phyloP scores from a whole-genome alignment of 1,140 invertebrate genomes.

The Papilio dardanus region DNA sequence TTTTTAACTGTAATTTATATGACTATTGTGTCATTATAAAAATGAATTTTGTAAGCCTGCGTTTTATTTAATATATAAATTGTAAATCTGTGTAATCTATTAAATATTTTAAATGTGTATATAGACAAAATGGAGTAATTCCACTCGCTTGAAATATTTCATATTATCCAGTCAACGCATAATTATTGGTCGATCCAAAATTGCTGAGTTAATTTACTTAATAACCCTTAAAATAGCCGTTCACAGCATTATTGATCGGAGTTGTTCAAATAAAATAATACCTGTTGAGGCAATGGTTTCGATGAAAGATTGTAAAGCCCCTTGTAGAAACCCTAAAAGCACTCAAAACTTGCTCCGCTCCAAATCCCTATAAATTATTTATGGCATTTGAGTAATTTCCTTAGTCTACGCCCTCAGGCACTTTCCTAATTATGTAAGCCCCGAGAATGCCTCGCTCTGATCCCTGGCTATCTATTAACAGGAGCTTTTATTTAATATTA shows the following conservation, averaged over 20 bases:
- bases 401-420: slow-evolving; percentile 56
- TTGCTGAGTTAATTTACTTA: neutral
- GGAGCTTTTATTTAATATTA: slow-evolving; percentile 44
- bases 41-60: neutral
- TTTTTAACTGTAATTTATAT: neutral
- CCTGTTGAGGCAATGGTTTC: slow-evolving; percentile 34
- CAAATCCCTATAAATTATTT: slow-evolving; percentile 77
- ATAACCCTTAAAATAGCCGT: neutral
- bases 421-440: slow-evolving; percentile 70
- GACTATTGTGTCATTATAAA: neutral
- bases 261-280: slow-evolving; percentile 35
- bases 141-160: neutral
- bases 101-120: neutral
- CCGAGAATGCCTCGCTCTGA: slow-evolving; percentile 56
- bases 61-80: no score
- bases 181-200: neutral
- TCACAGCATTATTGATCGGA: neutral
- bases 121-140: neutral
- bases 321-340: slow-evolving; percentile 58
- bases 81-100: no score
- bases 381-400: slow-evolving; percentile 74
- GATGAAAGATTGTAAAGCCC: slow-evolving; percentile 41
- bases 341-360: slow-evolving; percentile 66
- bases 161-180: neutral
- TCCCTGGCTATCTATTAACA: slow-evolving; percentile 58